phyloP scores from a whole-genome alignment of 2,797 vertebrate genomes.

The Sebastes nivosus region DNA sequence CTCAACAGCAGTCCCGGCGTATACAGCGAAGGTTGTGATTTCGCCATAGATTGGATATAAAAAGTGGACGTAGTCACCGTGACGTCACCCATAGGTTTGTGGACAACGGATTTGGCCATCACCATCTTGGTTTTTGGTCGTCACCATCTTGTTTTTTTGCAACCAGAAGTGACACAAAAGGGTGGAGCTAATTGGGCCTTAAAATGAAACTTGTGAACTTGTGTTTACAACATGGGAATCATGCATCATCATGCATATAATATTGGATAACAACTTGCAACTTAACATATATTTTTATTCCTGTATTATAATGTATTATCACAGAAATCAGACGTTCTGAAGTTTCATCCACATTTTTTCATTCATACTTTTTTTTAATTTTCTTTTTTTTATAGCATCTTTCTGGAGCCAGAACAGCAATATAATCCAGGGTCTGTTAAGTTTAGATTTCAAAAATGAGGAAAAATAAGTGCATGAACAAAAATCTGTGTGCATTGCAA shows the following conservation, averaged over 20 bases:
- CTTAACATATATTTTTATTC: not conserved
- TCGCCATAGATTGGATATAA: not conserved
- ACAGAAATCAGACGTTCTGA: not conserved
- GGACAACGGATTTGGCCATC: too few relatives aligned
- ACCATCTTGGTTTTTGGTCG: too few relatives aligned
- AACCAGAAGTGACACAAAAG: too few relatives aligned
- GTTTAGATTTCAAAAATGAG: conserved; percentile 3
- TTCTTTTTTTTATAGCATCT: not conserved
- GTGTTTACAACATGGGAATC: too few relatives aligned
- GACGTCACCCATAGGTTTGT: too few relatives aligned
- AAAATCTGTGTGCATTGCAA: not conserved
- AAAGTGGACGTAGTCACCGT: too few relatives aligned
- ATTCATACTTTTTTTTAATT: not conserved
- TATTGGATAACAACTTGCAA: not conserved
- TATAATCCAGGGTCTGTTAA: not conserved
- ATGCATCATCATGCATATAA: not conserved
- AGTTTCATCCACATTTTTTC: not conserved
- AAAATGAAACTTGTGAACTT: too few relatives aligned
- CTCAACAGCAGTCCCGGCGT: not conserved
- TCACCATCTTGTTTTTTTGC: too few relatives aligned
- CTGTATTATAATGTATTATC: not conserved
- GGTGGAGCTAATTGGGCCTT: too few relatives aligned
- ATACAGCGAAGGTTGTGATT: not conserved
- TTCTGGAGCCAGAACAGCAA: not conserved
- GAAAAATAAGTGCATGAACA: conserved; percentile 1